phyloP scores from a whole-genome alignment of 2,797 vertebrate species.

The Gallinago stenura region DNA sequence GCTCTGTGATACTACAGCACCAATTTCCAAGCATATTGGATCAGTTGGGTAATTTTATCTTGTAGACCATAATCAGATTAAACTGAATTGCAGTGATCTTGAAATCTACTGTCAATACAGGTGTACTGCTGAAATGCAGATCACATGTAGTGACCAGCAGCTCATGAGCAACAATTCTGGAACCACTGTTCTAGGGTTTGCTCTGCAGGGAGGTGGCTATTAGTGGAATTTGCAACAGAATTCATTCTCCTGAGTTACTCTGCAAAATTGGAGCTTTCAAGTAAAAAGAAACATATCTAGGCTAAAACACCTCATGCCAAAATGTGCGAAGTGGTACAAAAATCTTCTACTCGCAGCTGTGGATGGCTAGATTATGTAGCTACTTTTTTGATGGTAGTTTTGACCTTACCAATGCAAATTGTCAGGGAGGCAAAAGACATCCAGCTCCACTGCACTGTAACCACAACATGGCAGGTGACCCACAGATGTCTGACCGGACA shows the following conservation, averaged over 20 bases:
- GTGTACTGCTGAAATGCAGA: not conserved
- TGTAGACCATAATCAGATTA: not conserved
- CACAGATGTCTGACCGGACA: not conserved
- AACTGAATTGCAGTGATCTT: not conserved
- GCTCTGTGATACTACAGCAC: not conserved
- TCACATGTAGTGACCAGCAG: not conserved
- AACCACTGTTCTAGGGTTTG: not conserved
- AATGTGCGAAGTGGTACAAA: fast-evolving
- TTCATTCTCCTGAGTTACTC: not conserved
- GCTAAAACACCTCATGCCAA: not conserved
- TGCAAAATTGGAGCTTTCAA: not conserved
- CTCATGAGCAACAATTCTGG: not conserved
- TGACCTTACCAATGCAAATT: not conserved
- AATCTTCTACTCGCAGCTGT: not conserved
- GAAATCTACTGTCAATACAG: not conserved
- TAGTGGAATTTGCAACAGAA: not conserved
- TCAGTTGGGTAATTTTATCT: not conserved
- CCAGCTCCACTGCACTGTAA: not conserved
- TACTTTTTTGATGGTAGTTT: not conserved
- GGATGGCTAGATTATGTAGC: not conserved
- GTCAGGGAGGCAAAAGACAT: not conserved
- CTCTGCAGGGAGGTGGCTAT: not conserved
- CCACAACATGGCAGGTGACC: not conserved
- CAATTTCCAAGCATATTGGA: not conserved
- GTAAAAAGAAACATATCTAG: not conserved